These are phyloP conservation scores for Palloptera scutellata DNA, from an alignment of 2,888 invertebrate genomes.

Conservation along the genomic window DNA sequence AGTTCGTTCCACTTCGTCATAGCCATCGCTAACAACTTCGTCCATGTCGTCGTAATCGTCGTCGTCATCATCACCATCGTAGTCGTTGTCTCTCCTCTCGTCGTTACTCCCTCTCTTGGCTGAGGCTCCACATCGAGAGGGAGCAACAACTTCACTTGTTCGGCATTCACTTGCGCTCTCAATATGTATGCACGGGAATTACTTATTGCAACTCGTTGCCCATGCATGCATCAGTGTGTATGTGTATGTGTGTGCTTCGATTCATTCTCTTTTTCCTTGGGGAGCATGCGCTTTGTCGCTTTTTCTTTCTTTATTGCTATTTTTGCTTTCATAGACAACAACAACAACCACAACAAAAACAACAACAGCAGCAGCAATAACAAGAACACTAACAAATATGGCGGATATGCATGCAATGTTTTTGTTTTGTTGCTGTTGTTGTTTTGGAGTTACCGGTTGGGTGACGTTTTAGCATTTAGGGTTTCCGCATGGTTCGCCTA, in stretches of 20 bases:
- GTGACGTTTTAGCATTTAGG: constrained; percentile 23
- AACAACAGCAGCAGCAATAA: constrained; percentile 2
- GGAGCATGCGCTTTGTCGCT: constrained; percentile 22
- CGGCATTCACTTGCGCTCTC: constrained; percentile 15
- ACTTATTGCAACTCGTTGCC: neutral
- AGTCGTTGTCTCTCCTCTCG: constrained; percentile 15
- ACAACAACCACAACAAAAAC: constrained; percentile 5
- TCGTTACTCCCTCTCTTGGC: constrained; percentile 17
- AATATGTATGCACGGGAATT: constrained; percentile 5
- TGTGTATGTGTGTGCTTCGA: constrained; percentile 16
- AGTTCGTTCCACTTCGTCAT: constrained; percentile 14
- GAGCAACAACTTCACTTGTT: constrained; percentile 9
- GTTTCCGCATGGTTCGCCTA: constrained; percentile 29
- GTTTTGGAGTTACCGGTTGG: constrained; percentile 2
- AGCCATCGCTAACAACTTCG: neutral
- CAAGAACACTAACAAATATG: neutral
- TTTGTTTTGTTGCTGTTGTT: neutral
- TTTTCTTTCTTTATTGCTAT: constrained; percentile 6
- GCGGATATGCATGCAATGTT: neutral
- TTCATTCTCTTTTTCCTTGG: constrained; percentile 7
- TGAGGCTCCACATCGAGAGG: constrained; percentile 4
- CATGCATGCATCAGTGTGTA: constrained; percentile 3
- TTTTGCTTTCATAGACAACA: constrained; percentile 4
- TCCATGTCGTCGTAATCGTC: constrained; percentile 18
- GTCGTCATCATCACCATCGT: neutral